A percentile compares a stretch with the other conserved stretches of the same genome.
These are phyloP conservation scores for Apaloderma vittatum DNA, from an alignment of 2,113 vertebrate genomes.

Conservation along the genomic window DNA sequence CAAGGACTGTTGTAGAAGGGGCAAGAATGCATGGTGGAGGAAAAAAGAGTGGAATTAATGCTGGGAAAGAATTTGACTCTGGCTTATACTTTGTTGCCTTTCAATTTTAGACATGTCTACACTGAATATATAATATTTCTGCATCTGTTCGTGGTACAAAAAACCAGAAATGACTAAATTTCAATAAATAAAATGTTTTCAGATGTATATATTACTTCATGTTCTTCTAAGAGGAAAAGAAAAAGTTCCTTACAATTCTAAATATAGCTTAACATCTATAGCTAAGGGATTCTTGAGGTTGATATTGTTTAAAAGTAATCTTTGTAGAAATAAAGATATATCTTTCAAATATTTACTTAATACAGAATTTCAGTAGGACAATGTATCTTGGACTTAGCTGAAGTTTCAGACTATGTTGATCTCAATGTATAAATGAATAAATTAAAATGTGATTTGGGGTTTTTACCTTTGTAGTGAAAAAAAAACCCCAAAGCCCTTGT, in stretches of 20 bases:
- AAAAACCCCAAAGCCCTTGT: background rate
- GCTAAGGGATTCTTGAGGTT: background rate
- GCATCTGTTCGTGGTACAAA: conserved; percentile 44
- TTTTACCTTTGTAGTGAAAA: conserved; percentile 38
- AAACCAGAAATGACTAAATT: conserved; percentile 12
- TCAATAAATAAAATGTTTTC: conserved; percentile 62
- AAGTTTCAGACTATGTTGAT: conserved; percentile 38
- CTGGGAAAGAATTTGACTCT: conserved; percentile 67
- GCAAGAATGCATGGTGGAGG: conserved; percentile 70
- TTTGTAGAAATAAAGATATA: conserved; percentile 40
- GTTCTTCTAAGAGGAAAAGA: conserved; percentile 43
- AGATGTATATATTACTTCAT: background rate
- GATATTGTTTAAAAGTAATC: background rate
- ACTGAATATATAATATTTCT: conserved; percentile 27
- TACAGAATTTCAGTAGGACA: conserved; percentile 43
- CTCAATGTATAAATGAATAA: conserved; percentile 32
- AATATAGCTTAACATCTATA: background rate
- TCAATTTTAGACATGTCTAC: conserved; percentile 47
- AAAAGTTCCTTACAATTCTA: conserved; percentile 36
- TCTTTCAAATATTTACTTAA: conserved; percentile 49
- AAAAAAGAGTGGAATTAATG: conserved; percentile 71
- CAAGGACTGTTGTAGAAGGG: conserved; percentile 68
- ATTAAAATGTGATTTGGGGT: conserved; percentile 32
- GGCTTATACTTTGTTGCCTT: conserved; percentile 50
- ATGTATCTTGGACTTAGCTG: conserved; percentile 37